Evolutionary conservation across 1,140 invertebrate species (phyloP).

Genomic region (Dinoponera quadriceps): DNA sequence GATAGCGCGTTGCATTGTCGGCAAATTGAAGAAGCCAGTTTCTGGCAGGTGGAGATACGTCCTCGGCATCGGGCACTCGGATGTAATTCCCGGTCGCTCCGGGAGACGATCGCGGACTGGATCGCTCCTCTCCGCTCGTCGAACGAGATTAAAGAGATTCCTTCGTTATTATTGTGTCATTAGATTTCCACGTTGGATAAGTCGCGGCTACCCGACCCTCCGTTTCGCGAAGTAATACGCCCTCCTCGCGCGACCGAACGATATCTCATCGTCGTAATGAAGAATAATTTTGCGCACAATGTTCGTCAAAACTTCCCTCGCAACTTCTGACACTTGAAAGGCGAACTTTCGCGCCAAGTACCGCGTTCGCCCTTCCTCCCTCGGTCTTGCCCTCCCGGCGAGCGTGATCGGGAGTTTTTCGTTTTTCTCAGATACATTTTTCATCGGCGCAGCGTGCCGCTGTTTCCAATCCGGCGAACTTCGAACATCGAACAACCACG

Average conservation of each 20-base stretch:
- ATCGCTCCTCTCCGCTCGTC: not conserved
- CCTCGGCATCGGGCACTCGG: not conserved
- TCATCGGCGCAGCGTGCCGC: conserved; percentile 28
- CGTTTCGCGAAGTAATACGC: not conserved
- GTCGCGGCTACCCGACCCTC: not conserved
- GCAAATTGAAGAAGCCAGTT: conserved; percentile 55
- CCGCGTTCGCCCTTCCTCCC: too few relatives aligned
- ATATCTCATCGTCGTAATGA: conserved; percentile 5
- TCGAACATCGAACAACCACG: conserved; percentile 20
- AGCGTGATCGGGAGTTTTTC: not conserved
- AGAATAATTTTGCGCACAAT: not conserved
- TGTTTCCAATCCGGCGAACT: conserved; percentile 24
- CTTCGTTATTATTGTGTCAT: conserved; percentile 23
- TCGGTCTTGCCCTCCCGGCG: not conserved
- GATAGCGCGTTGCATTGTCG: conserved; percentile 49
- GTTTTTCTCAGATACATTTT: conserved; percentile 38
- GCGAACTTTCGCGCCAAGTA: too few relatives aligned
- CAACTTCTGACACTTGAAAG: conserved; percentile 1
- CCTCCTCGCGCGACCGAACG: not conserved
- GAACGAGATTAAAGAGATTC: not conserved
- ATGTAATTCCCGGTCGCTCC: conserved; percentile 39
- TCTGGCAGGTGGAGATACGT: conserved; percentile 47
- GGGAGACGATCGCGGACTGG: conserved; percentile 37
- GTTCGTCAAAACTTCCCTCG: conserved; percentile 5
- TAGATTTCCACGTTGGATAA: conserved; percentile 5